Conservation (phyloP, 2,797 vertebrate genomes). For the Notamacropus eugenii region DNA sequence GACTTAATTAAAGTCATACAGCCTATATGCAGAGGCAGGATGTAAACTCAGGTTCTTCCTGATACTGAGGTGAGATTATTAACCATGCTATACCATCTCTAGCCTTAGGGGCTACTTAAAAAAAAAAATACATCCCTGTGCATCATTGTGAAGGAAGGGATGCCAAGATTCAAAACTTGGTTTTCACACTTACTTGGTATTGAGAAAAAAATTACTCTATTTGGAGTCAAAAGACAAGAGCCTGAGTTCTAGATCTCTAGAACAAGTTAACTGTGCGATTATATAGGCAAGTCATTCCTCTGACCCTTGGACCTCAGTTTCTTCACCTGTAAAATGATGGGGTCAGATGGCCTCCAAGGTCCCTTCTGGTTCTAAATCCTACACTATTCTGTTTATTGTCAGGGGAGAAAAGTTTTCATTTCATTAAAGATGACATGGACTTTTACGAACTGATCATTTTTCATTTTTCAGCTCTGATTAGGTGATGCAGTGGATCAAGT, state of each 20-base stretch:
- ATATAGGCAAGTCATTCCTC: not conserved
- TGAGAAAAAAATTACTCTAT: not conserved
- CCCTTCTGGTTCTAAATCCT: not conserved
- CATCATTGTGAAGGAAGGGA: not conserved
- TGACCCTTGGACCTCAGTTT: too few relatives aligned
- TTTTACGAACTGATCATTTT: too few relatives aligned
- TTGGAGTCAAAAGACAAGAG: not conserved
- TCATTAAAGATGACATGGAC: not conserved
- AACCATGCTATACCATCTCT: not conserved
- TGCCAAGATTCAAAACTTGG: not conserved
- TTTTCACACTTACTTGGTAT: not conserved
- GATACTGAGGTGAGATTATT: not conserved
- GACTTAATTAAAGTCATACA: not conserved
- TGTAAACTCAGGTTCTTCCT: not conserved
- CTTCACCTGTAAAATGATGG: not conserved
- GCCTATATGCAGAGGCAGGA: not conserved
- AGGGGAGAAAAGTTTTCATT: not conserved
- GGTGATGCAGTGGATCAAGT: not conserved
- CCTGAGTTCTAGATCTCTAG: not conserved
- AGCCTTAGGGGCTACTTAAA: not conserved
- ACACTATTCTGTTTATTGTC: not conserved
- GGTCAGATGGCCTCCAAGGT: not conserved
- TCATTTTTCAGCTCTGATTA: not conserved
- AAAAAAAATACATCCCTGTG: not conserved
- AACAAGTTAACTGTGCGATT: not conserved